phyloP scores from a whole-genome alignment of 2,797 vertebrate species.

The Chelon auratus region DNA sequence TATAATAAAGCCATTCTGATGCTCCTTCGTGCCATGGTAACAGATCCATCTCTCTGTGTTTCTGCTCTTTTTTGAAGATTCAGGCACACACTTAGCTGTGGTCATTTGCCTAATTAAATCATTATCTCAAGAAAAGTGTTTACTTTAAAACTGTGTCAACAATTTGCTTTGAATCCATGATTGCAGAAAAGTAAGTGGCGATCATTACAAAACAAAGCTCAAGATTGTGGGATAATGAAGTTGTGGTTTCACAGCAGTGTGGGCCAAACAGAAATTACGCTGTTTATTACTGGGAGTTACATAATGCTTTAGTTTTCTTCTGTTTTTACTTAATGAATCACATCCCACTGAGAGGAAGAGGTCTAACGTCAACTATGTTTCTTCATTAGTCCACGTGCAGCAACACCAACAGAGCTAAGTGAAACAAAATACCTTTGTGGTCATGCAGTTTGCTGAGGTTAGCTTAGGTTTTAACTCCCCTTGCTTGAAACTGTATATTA shows the following conservation, averaged over 20 bases:
- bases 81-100: not conserved
- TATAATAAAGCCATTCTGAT: too few species aligned
- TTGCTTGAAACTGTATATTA: conserved; percentile 23
- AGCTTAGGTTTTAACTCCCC: not conserved
- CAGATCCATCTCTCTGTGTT: too few species aligned
- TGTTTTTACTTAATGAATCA: not conserved
- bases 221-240: not conserved
- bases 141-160: not conserved
- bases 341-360: conserved; percentile 4
- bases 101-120: conserved; percentile 4
- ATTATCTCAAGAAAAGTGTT: not conserved
- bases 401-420: conserved; percentile 16
- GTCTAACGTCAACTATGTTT: too few species aligned
- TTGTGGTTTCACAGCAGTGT: not conserved
- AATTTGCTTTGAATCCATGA: not conserved
- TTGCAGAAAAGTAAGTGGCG: not conserved
- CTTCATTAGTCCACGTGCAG: conserved; percentile 12
- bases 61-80: too few species aligned
- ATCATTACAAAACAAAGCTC: not conserved
- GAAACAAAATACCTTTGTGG: conserved; percentile 12
- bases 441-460: not conserved
- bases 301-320: not conserved
- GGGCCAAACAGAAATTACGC: not conserved
- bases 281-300: not conserved
- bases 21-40: too few species aligned